Evolutionary conservation across 2,888 invertebrate genomes (phyloP), one percentile per base, ranked within the genome.

Genomic region (Microplitis deprimator): DNA sequence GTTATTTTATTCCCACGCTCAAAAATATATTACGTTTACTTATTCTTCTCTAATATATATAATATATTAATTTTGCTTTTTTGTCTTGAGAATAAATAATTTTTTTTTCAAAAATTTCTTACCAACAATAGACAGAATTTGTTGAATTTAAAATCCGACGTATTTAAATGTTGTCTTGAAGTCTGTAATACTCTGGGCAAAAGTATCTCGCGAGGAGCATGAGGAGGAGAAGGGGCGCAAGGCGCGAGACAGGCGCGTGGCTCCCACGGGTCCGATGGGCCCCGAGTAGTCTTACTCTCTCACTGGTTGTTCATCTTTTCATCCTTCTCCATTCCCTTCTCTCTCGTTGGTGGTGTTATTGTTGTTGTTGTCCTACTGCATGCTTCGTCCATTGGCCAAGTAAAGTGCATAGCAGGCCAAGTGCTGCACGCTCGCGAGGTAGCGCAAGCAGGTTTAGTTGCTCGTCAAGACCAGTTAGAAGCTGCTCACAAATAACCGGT

Each of bases 211-310:
- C 50, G 7, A 0, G 62, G 20, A 29, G 60, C 71, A 65, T 10
- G 67, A 10, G 77, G 29, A 29, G 76, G 16, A 41, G 75, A 73
- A 77, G 81, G 72, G 83, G 80, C 82, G 82, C 77, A 78, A 83
- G 87, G 87, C 87, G 87, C 83, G 84, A 84, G 87, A 86, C 87
- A 84, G 88, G 85, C 87, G 86, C 87, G 87, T 87, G 87, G 87
- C 87, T 86, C 86, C 86, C 87, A 87, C 88, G 87, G 86, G 86
- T 86, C 85, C 70, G 59, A 64, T 69, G 69, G 62, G 64, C 62
- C 62, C 59, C 41, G 39, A 38, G 50, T 50, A 50, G 50, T 13
- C 50, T 13, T 50, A 8, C 50, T 50, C 50, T 50, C 13, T 50
- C 50, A 29, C 29, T 29, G 29, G 10, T 50, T 5, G 50, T 50